Evolutionary conservation across 1,140 invertebrate genomes (phyloP), one percentile per base, ranked within the genome.

Genomic region (Halesus radiatus): DNA sequence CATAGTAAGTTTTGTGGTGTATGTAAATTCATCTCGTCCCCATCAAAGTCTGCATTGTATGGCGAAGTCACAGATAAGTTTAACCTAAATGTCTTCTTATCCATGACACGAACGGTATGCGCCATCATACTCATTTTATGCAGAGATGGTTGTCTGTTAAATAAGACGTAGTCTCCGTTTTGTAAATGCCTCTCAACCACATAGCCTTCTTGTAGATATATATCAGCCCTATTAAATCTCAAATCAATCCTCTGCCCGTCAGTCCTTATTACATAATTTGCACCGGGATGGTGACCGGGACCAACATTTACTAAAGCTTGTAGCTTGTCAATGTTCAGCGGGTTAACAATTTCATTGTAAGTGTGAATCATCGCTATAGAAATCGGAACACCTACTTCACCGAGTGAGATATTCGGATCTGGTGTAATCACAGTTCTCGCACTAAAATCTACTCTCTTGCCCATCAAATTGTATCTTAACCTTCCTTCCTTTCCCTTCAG

Each of bases 111-210:
- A 0, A 99, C 98, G 86, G 97, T 94, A 88, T 99, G 99, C 84
- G 98, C 98, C 99, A 99, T 99, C 99, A 99, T 99, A 95, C 96
- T 97, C 98, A 99, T 99, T 91, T 99, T 99, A 88, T 99, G 99
- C 0, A 99, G 92, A 1, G 99, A 99, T 0, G 99, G 99, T 85
- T 99, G 99, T 79, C 99, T 95, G 90, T 99, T 99, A 91, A 99
- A 99, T 82, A 99, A 98, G 32, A 99, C 97, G 53, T 99, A 92
- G 90, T 99, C 99, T 80, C 98, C 98, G 89, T 99, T 98, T 58
- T 97, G 92, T 86, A 99, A 96, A 90, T 99, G 99, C 26, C 99
- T 88, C 87, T 99, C 99, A 1, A 99, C 97, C 90, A 97, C 97
- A 86, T 99, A 99, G 18, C 99, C 99, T 89, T 96, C 98, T 87